Conservation (phyloP, 1,140 invertebrate species). For the Pomacea maculata region DNA sequence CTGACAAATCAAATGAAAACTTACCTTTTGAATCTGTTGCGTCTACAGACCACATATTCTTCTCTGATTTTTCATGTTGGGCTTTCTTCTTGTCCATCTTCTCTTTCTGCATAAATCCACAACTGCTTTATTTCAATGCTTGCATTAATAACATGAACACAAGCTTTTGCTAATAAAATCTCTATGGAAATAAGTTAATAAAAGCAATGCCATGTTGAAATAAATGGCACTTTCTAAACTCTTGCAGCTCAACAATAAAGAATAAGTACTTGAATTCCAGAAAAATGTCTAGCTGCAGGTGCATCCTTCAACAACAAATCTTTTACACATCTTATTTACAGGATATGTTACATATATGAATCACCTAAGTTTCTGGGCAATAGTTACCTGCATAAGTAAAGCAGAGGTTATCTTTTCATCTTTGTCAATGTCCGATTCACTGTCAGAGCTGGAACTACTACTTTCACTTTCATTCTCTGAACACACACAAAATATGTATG, state of each 20-base stretch:
- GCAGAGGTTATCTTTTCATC: slow-evolving; percentile 59
- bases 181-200: background rate
- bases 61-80: background rate
- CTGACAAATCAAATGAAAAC: background rate
- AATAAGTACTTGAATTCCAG: too few species aligned
- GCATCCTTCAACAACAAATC: too few species aligned
- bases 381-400: slow-evolving; percentile 57
- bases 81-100: slow-evolving; percentile 26
- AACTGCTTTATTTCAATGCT: background rate
- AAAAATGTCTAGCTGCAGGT: too few species aligned
- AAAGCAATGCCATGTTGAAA: background rate
- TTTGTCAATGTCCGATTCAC: slow-evolving; percentile 75
- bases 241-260: background rate
- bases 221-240: background rate
- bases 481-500: background rate
- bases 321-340: too few species aligned
- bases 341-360: too few species aligned
- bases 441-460: slow-evolving; percentile 73
- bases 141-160: background rate
- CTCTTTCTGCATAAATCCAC: slow-evolving; percentile 10
- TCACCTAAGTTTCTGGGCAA: background rate
- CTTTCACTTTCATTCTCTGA: slow-evolving; percentile 59
- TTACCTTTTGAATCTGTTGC: slow-evolving; percentile 16
- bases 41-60: background rate
- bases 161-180: background rate